phyloP scores from a whole-genome alignment of 1,140 invertebrate genomes.

The Teleopsis dalmanni region DNA sequence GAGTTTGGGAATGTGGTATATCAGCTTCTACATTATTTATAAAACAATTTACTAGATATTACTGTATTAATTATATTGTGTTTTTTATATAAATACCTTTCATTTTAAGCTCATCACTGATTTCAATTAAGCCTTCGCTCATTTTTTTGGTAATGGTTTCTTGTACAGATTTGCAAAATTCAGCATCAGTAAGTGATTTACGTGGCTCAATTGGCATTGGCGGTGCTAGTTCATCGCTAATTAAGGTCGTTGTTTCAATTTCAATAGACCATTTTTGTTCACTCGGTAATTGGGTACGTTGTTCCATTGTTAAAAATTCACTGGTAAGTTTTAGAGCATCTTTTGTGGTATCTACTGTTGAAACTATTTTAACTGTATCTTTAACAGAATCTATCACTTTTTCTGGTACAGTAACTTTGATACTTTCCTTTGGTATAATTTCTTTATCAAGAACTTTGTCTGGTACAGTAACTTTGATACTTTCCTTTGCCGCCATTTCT shows the following conservation, averaged over 20 bases:
- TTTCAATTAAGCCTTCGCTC: slow-evolving; percentile 40
- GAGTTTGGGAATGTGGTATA: slow-evolving; percentile 41
- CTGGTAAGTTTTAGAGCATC: slow-evolving; percentile 31
- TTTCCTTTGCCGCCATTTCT: background rate
- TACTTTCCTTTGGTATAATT: background rate
- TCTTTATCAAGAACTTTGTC: no score
- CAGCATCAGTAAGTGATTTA: slow-evolving; percentile 39
- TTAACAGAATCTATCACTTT: no score
- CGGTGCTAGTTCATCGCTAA: slow-evolving; percentile 13
- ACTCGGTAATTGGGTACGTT: slow-evolving; percentile 6
- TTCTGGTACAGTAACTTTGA: background rate
- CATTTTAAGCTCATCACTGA: slow-evolving; percentile 36
- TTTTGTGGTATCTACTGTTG: slow-evolving; percentile 21
- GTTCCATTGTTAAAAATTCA: slow-evolving; percentile 23
- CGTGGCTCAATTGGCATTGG: slow-evolving; percentile 32
- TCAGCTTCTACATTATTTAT: slow-evolving; percentile 25
- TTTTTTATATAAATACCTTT: slow-evolving; percentile 17
- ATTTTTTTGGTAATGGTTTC: slow-evolving; percentile 43
- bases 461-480: background rate
- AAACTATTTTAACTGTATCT: slow-evolving; percentile 11
- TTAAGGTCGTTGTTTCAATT: background rate
- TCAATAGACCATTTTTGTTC: no score
- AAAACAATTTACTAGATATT: background rate
- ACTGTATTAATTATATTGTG: background rate
- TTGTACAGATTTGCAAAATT: slow-evolving; percentile 42